Conservation (phyloP, 2,797 vertebrate genomes). For the Pseudotriccus pelzelni region DNA sequence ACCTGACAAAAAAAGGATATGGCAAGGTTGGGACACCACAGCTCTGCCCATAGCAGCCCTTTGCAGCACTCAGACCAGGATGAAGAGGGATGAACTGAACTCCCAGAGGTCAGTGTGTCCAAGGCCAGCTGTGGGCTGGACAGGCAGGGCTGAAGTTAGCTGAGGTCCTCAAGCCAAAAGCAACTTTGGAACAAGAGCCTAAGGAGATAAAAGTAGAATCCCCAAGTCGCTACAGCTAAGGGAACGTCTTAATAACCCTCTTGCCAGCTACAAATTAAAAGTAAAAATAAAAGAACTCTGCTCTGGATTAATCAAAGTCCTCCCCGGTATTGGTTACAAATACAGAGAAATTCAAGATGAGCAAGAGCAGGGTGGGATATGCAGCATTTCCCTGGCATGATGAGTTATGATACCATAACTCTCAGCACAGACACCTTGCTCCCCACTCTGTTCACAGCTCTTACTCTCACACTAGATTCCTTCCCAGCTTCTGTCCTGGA, state of each 20-base stretch:
- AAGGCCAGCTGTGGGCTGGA: not conserved
- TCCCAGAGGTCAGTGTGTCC: not conserved
- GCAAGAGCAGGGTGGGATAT: not conserved
- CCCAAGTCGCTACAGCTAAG: not conserved
- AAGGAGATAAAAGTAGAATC: not conserved
- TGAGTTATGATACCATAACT: fast-evolving
- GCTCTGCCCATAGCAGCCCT: not conserved
- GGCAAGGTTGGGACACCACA: not conserved
- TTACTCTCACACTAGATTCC: not conserved
- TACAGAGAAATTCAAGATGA: not conserved
- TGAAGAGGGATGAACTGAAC: not conserved
- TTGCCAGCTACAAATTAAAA: not conserved
- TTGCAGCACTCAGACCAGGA: not conserved
- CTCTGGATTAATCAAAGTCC: not conserved
- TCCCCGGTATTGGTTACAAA: not conserved
- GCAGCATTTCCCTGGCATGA: not conserved
- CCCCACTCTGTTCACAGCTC: not conserved
- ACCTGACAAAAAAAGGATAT: not conserved
- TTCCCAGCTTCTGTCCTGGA: not conserved
- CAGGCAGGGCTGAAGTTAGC: not conserved
- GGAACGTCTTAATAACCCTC: not conserved
- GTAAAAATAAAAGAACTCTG: not conserved
- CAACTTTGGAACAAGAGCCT: not conserved
- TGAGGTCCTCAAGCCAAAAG: not conserved
- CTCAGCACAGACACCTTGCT: not conserved